Evolutionary conservation across 2,888 invertebrate genomes (phyloP).

Genomic region (Drosophila demipolita): DNA sequence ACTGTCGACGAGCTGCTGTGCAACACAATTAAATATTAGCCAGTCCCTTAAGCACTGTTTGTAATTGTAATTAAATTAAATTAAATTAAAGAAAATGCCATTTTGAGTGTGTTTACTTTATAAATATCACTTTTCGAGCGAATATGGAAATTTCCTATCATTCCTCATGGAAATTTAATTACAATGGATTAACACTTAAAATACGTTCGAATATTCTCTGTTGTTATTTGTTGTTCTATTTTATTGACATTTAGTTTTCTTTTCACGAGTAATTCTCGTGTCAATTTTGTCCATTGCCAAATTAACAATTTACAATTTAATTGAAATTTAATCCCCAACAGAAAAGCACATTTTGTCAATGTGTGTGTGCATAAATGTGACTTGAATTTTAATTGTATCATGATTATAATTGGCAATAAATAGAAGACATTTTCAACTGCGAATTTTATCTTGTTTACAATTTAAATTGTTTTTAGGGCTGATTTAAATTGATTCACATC

Average conservation of each 20-base stretch:
- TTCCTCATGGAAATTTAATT: constrained; percentile 52
- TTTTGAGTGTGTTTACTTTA: constrained; percentile 31
- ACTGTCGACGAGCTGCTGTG: neutral
- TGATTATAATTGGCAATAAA: constrained; percentile 1
- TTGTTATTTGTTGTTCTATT: constrained; percentile 21
- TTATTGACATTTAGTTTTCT: constrained; percentile 37
- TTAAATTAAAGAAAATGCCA: constrained; percentile 40
- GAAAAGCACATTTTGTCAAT: neutral
- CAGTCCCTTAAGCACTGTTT: neutral
- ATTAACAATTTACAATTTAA: constrained; percentile 50
- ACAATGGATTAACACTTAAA: constrained; percentile 58
- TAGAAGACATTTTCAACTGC: neutral
- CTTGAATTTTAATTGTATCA: constrained; percentile 13
- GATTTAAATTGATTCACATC: neutral
- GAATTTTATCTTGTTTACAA: neutral
- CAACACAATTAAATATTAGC: constrained; percentile 10
- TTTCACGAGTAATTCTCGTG: constrained; percentile 13
- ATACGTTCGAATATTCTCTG: constrained; percentile 1
- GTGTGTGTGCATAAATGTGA: neutral
- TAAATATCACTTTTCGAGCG: constrained; percentile 24
- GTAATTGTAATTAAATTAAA: constrained; percentile 17
- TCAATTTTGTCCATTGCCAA: constrained; percentile 23
- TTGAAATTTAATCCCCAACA: constrained; percentile 55
- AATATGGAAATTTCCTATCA: constrained; percentile 7
- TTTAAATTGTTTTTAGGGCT: neutral